Percentiles rank a stretch among this genome's conserved stretches.
phyloP scores from a whole-genome alignment of 2,797 vertebrate species.

The Xenentodon cancila region DNA sequence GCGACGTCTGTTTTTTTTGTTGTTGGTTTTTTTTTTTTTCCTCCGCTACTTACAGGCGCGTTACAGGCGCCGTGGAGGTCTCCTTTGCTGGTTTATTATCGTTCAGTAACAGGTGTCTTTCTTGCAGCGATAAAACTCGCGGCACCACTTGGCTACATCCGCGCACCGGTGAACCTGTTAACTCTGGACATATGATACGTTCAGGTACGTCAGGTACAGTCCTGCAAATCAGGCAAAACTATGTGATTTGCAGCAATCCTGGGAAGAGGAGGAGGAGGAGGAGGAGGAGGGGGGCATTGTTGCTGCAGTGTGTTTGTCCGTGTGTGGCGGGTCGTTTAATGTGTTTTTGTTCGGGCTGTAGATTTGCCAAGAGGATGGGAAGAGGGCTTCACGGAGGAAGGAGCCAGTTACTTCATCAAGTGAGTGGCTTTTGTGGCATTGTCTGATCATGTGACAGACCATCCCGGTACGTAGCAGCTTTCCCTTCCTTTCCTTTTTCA shows the following conservation, averaged over 20 bases:
- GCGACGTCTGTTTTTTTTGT: constrained; percentile 33
- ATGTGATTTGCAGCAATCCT: constrained; percentile 18
- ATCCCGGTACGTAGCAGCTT: constrained; percentile 10
- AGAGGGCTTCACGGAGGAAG: constrained; percentile 97
- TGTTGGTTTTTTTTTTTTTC: not conserved
- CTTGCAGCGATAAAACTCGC: constrained; percentile 89
- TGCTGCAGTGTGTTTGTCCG: constrained; percentile 44
- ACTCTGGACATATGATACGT: constrained; percentile 98
- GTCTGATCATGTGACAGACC: constrained; percentile 20
- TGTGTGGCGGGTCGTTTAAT: constrained; percentile 35
- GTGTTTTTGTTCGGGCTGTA: constrained; percentile 62
- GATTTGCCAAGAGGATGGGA: constrained; percentile 98
- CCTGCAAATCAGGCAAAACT: constrained; percentile 1
- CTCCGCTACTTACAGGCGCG: not conserved
- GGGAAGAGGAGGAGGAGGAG: too few species aligned
- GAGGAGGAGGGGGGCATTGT: not conserved
- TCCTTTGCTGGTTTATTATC: constrained; percentile 33
- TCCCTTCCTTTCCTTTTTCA: not conserved
- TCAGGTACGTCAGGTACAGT: constrained; percentile 84
- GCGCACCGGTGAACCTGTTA: constrained; percentile 94
- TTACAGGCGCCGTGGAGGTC: not conserved
- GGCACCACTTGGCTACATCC: constrained; percentile 96
- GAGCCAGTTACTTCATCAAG: constrained; percentile 99
- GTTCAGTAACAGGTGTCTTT: constrained; percentile 90
- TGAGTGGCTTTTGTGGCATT: constrained; percentile 80